phyloP scores from a whole-genome alignment of 64 coral and sea anemone species.

The Catalaphyllia jardinei region DNA sequence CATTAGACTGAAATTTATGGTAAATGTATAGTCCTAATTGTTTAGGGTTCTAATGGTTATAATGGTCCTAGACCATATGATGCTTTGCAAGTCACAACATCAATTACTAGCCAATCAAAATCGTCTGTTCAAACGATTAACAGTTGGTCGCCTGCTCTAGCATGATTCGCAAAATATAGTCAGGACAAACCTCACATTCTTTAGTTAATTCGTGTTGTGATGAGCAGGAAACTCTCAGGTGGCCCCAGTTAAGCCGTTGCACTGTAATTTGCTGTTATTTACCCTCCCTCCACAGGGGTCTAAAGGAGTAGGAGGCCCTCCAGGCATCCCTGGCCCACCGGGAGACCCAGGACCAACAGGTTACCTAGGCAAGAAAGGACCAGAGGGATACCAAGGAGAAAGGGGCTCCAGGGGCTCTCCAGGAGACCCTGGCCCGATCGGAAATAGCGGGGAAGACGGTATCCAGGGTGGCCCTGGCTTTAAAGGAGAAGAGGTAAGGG shows the following conservation, averaged over 20 bases:
- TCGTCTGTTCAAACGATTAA: too few species aligned
- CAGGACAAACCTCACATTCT: too few species aligned
- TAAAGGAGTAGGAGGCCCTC: constrained; percentile 15
- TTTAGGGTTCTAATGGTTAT: too few species aligned
- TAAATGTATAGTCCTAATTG: too few species aligned
- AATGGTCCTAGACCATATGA: too few species aligned
- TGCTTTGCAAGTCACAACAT: too few species aligned
- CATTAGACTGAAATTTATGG: too few species aligned
- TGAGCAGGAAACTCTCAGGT: background rate
- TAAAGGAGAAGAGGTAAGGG: constrained; percentile 20
- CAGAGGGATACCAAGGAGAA: constrained; percentile 12
- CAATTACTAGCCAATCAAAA: too few species aligned
- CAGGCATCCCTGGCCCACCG: constrained; percentile 8
- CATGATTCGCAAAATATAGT: too few species aligned
- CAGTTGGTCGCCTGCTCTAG: too few species aligned
- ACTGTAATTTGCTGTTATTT: background rate
- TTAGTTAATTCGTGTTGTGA: too few species aligned
- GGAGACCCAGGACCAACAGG: constrained; percentile 7
- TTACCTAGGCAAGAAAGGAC: background rate
- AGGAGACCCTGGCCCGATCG: background rate
- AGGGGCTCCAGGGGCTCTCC: constrained; percentile 8
- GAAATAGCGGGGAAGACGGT: constrained; percentile 15
- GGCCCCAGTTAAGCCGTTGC: background rate
- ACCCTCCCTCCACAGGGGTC: background rate
- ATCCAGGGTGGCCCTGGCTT: constrained; percentile 6